Evolutionary conservation across 2,797 vertebrate species (phyloP).

Genomic region (Anguilla pacifica): DNA sequence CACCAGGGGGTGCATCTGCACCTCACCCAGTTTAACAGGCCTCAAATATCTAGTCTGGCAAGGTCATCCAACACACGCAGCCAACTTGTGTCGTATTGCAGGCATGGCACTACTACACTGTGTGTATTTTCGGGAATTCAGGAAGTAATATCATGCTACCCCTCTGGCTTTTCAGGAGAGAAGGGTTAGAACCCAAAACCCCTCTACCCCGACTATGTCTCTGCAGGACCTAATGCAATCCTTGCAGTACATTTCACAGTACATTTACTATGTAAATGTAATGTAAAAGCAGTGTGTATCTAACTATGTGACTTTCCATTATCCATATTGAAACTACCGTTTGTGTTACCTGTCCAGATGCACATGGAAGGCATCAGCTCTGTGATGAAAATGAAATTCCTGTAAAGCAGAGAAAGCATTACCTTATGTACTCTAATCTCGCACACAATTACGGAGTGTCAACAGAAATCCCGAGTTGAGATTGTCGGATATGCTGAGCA

Average conservation of each 20-base stretch:
- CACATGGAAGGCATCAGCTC: background rate
- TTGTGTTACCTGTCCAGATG: background rate
- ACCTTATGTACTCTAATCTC: background rate
- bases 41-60: background rate
- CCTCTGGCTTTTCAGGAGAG: no score
- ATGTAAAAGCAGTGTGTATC: background rate
- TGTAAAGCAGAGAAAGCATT: background rate
- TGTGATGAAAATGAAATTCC: background rate
- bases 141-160: background rate
- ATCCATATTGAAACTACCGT: background rate
- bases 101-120: background rate
- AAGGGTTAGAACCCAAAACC: background rate
- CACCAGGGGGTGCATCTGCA: constrained; percentile 3
- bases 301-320: background rate
- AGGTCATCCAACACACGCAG: background rate
- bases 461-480: background rate
- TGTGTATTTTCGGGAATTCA: background rate
- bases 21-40: background rate
- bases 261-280: no score
- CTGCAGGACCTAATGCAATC: background rate
- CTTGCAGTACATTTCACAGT: background rate
- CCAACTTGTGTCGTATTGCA: background rate
- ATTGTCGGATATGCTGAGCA: background rate
- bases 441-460: background rate
- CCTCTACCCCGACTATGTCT: background rate